A percentile compares a stretch with the other conserved stretches of the same genome.
Conservation (phyloP, 2,888 invertebrate genomes). For the Strigamia transsilvanica region DNA sequence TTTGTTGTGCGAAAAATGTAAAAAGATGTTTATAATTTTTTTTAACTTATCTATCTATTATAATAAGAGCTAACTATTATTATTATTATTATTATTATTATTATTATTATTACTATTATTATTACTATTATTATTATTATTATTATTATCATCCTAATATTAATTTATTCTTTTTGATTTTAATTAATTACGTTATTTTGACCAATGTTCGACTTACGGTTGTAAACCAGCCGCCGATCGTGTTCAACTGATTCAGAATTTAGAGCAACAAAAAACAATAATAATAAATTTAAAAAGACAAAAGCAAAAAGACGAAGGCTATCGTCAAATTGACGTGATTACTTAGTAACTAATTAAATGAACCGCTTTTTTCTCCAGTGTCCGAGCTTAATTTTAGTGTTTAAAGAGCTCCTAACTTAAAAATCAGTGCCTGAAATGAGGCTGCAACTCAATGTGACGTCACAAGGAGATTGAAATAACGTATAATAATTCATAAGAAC, state of each 20-base stretch:
- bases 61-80: too few species aligned
- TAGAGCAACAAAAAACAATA: constrained; percentile 7
- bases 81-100: too few species aligned
- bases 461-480: constrained; percentile 38
- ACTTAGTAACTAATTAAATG: constrained; percentile 34
- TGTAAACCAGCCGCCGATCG: constrained; percentile 44
- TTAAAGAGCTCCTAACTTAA: constrained; percentile 33
- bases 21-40: too few species aligned
- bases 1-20: too few species aligned
- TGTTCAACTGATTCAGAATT: constrained; percentile 38
- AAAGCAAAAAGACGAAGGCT: constrained; percentile 20
- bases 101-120: neutral
- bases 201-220: constrained; percentile 39
- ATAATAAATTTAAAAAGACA: neutral
- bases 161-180: constrained; percentile 1
- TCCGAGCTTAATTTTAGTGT: constrained; percentile 24
- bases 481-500: neutral
- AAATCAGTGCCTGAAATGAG: constrained; percentile 46
- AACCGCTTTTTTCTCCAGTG: constrained; percentile 38
- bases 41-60: too few species aligned
- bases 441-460: constrained; percentile 41
- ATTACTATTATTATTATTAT: neutral
- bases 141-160: neutral
- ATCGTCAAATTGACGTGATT: constrained; percentile 44
- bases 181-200: constrained; percentile 43